Base-by-base conservation (phyloP, 2,797 vertebrate species). In the Manis javanica region DNA sequence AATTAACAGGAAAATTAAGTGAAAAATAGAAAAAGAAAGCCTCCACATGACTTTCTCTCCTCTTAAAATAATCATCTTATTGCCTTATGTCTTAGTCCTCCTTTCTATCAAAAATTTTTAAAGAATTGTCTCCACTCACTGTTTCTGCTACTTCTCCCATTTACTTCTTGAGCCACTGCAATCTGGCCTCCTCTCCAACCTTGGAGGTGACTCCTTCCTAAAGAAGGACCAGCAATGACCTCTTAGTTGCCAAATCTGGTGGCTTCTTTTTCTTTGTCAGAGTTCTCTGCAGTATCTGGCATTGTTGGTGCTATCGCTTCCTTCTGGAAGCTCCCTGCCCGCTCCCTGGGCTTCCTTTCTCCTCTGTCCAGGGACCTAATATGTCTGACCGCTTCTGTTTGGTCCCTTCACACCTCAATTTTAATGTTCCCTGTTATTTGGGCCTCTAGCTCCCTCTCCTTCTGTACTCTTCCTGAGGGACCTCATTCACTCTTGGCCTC, bases 1-100 rank as follows among this genome's bases (percentile, higher is more conserved):
- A 63, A 79, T 92, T 87, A 55, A 74, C 8, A 71, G 57, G 49
- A 53, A 94, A 89, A 91, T 53, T 78, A 68, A 84, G 59, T 49
- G 79, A 72, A 82, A 79, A 59, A 71, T 37, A n/a, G n/a, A 77
- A 55, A 39, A 77, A 15, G 51, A 71, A 93, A 64, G 7, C 1
- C 68, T 74, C 89, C 57, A 19, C 29, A 55, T 66, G 55, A 86
- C 29, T 74, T 84, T 66, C 42, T 90, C 6, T 16, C 46, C 37
- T 91, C 63, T 42, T 57, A 91, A 82, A 90, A 86, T 53, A 87
- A 51, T 93, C 31, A 74, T 78, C 46, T 64, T 71, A 42, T 29
- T 83, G 23, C 66, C 63, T 79, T 86, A 16, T 72, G 68, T 79
- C 57, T 78, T 81, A 59, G 86, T 55, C 42, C 57, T 91, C 26